Percentiles rank a stretch among this genome's conserved stretches.
phyloP scores from a whole-genome alignment of 2,797 vertebrate genomes.

The Propithecus deckenii region DNA sequence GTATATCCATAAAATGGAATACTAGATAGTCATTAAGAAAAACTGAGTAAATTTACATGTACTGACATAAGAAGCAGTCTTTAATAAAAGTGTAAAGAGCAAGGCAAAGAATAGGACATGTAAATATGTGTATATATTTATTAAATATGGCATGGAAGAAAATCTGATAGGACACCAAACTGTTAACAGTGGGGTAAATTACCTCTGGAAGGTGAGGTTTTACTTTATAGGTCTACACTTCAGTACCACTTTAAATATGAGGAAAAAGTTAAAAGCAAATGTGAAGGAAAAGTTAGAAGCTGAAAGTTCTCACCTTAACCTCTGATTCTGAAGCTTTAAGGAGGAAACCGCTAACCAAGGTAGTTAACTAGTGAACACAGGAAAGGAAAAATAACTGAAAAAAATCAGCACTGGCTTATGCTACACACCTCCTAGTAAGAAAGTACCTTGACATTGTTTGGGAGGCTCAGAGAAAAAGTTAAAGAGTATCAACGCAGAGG shows the following conservation, averaged over 20 bases:
- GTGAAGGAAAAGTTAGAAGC: neutral
- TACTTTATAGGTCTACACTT: neutral
- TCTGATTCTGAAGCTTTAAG: neutral
- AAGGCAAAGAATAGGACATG: neutral
- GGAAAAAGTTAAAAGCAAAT: neutral
- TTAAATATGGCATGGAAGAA: neutral
- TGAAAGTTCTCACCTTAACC: neutral
- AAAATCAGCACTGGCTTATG: neutral
- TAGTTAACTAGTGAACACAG: neutral
- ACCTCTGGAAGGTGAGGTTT: neutral
- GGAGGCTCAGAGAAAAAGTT: neutral
- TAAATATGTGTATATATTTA: neutral
- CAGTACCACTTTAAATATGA: neutral
- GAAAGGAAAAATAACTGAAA: conserved; percentile 15
- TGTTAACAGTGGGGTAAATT: neutral
- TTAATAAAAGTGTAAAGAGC: neutral
- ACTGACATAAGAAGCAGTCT: neutral
- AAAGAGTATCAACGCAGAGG: neutral
- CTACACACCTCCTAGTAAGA: neutral
- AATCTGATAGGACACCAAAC: neutral
- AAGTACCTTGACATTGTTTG: neutral
- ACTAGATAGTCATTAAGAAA: neutral
- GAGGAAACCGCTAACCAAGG: neutral
- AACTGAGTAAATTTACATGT: neutral
- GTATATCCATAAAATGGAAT: neutral